These are phyloP conservation scores for Schizotus pectinicornis DNA, from an alignment of 2,888 invertebrate genomes.

Conservation along the genomic window DNA sequence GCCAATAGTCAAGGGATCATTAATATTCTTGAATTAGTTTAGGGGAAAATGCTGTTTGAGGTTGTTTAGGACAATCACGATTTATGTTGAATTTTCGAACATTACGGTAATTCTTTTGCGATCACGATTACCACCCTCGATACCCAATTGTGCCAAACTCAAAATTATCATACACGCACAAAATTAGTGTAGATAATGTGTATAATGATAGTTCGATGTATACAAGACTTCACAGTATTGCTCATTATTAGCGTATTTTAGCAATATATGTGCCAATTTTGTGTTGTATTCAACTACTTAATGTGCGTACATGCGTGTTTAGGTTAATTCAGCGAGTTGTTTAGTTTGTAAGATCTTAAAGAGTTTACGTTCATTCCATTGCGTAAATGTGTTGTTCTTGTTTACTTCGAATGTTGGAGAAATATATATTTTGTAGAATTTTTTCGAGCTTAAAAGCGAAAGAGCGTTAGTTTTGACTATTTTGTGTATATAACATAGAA, in stretches of 20 bases:
- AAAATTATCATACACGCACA: slow-evolving; percentile 27
- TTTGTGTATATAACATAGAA: slow-evolving; percentile 40
- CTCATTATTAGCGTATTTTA: slow-evolving; percentile 30
- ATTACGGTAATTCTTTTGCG: not conserved
- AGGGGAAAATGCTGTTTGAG: slow-evolving; percentile 35
- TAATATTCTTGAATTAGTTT: slow-evolving; percentile 82
- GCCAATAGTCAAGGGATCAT: slow-evolving; percentile 95
- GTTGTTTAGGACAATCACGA: slow-evolving; percentile 19
- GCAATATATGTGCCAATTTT: slow-evolving; percentile 42
- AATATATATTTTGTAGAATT: slow-evolving; percentile 44
- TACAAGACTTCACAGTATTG: slow-evolving; percentile 29
- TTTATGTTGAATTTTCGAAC: not conserved
- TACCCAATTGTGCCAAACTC: slow-evolving; percentile 29
- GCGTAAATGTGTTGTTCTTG: slow-evolving; percentile 25
- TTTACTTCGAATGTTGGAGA: slow-evolving; percentile 28
- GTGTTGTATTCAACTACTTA: slow-evolving; percentile 22
- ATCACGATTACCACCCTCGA: not conserved
- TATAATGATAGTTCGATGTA: slow-evolving; percentile 26
- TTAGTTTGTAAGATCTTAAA: slow-evolving; percentile 15
- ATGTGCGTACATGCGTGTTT: slow-evolving; percentile 4
- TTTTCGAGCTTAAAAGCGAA: slow-evolving; percentile 36
- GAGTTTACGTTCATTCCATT: slow-evolving; percentile 10
- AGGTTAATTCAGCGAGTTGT: slow-evolving; percentile 8
- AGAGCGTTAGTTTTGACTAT: slow-evolving; percentile 38
- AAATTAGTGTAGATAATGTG: slow-evolving; percentile 14